Conservation (phyloP, 35 echinoderm and acorn worm species). For the Eucidaris tribuloides region DNA sequence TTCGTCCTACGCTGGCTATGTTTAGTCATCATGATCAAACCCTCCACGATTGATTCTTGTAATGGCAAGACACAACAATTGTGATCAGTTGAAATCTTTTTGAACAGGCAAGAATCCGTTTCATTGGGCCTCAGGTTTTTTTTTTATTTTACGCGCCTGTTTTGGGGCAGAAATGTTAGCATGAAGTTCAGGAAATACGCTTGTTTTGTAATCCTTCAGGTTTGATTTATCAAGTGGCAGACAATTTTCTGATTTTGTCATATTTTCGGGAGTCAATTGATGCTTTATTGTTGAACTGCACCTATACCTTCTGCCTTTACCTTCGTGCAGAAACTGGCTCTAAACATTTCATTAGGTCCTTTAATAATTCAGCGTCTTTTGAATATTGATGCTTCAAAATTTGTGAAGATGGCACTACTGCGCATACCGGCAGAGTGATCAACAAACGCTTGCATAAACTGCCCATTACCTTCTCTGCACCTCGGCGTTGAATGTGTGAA, state of each 20-base stretch:
- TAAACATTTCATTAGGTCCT: background rate
- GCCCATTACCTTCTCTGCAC: background rate
- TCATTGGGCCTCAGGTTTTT: slow-evolving; percentile 14
- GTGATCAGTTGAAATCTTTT: background rate
- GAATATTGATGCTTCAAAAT: background rate
- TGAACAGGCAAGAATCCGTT: background rate
- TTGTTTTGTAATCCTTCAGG: slow-evolving; percentile 26
- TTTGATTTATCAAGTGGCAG: background rate
- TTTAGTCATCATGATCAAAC: slow-evolving; percentile 1
- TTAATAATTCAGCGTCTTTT: slow-evolving; percentile 3
- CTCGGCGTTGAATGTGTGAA: slow-evolving; percentile 8
- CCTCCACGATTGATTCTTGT: slow-evolving; percentile 27
- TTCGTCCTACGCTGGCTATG: slow-evolving; percentile 36
- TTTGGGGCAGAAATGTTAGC: slow-evolving; percentile 37
- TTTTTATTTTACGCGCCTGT: no score
- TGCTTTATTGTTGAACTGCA: slow-evolving; percentile 3
- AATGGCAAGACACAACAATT: background rate
- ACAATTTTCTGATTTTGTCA: background rate
- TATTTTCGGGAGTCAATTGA: background rate
- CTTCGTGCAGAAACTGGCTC: background rate
- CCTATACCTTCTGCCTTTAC: slow-evolving; percentile 12
- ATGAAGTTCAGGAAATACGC: slow-evolving; percentile 25
- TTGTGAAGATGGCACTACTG: slow-evolving; percentile 20
- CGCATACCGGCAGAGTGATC: slow-evolving; percentile 25
- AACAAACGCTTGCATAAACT: slow-evolving; percentile 22